Conservation (phyloP, 2,888 invertebrate genomes). For the Xanthia icteritia region DNA sequence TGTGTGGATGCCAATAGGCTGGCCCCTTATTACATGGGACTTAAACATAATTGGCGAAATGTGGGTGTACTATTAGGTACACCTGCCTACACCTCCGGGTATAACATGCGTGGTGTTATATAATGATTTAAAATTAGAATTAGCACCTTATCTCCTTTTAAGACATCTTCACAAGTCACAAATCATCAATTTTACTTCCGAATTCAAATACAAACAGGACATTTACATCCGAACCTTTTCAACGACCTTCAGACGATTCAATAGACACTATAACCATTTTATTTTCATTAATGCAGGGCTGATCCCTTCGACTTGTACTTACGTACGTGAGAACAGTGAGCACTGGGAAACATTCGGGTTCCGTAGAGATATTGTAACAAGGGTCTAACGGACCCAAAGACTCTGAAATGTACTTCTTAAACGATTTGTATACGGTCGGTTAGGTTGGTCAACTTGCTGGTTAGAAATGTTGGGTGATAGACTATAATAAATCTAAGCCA, state of each 20-base stretch:
- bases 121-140: background rate
- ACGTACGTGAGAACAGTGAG: slow-evolving; percentile 53
- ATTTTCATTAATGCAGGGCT: slow-evolving; percentile 55
- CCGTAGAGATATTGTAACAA: slow-evolving; percentile 63
- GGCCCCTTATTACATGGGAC: too few relatives aligned
- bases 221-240: slow-evolving; percentile 23
- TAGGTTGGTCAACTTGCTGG: slow-evolving; percentile 3
- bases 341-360: slow-evolving; percentile 42
- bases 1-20: too few relatives aligned
- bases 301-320: slow-evolving; percentile 39
- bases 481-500: background rate
- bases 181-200: background rate
- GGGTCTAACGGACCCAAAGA: slow-evolving; percentile 54
- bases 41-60: too few relatives aligned
- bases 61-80: too few relatives aligned
- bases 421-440: slow-evolving; percentile 16
- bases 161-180: background rate
- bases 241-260: slow-evolving; percentile 39
- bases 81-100: too few relatives aligned
- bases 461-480: background rate
- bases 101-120: too few relatives aligned
- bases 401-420: slow-evolving; percentile 51
- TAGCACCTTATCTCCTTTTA: background rate
- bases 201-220: background rate
- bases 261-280: slow-evolving; percentile 48